Conservation (phyloP, 2,888 invertebrate genomes). For the Zeuzera pyrina region DNA sequence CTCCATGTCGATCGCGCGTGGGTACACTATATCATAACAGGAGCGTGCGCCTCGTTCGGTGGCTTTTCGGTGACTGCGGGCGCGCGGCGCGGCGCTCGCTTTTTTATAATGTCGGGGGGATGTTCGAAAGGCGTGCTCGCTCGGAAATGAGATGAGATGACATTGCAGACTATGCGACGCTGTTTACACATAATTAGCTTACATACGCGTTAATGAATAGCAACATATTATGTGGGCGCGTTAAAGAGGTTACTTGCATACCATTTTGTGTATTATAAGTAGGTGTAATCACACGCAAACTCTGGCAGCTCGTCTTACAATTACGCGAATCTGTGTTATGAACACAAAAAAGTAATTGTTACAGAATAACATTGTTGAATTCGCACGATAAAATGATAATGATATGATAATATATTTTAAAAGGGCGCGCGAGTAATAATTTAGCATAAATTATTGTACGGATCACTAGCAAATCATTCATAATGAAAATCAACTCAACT, state of each 20-base stretch:
- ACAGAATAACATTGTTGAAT: slow-evolving; percentile 1
- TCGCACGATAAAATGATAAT: slow-evolving; percentile 1
- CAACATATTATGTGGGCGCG: slow-evolving; percentile 10
- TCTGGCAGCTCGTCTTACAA: slow-evolving; percentile 5
- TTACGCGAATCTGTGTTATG: slow-evolving; percentile 5
- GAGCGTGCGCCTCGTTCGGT: slow-evolving; percentile 53
- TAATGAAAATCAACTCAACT: too few relatives aligned
- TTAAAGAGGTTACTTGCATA: slow-evolving; percentile 7
- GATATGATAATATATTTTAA: too few relatives aligned
- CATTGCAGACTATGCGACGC: slow-evolving; percentile 53
- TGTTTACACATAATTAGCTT: slow-evolving; percentile 4
- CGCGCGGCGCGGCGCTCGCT: slow-evolving; percentile 47
- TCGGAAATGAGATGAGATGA: slow-evolving; percentile 51
- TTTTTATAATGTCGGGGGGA: slow-evolving; percentile 67
- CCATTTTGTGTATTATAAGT: slow-evolving; percentile 10
- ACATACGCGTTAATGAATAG: background rate
- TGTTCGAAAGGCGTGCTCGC: slow-evolving; percentile 44
- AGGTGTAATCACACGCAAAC: slow-evolving; percentile 15
- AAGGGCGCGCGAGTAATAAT: too few relatives aligned
- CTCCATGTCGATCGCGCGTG: slow-evolving; percentile 49
- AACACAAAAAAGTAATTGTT: slow-evolving; percentile 4
- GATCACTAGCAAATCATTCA: too few relatives aligned
- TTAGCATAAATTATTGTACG: too few relatives aligned
- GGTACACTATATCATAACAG: slow-evolving; percentile 49
- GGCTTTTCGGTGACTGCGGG: slow-evolving; percentile 57